phyloP scores from a whole-genome alignment of 2,797 vertebrate species.

The Vultur gryphus region DNA sequence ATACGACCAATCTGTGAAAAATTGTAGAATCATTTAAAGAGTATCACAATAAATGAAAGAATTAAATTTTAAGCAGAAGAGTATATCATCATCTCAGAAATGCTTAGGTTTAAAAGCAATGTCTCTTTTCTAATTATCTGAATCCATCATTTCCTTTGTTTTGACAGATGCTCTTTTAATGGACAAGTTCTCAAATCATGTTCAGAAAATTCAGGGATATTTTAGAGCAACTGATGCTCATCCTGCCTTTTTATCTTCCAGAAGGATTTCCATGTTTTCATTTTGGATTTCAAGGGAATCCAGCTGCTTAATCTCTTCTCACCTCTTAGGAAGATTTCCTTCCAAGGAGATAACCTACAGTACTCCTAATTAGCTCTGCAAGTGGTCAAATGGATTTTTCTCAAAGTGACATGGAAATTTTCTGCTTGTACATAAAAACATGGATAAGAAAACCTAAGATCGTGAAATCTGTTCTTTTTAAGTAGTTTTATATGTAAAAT shows the following conservation, averaged over 20 bases:
- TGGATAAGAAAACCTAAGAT: neutral
- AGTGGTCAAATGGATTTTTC: constrained; percentile 43
- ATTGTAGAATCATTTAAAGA: neutral
- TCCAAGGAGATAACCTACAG: constrained; percentile 51
- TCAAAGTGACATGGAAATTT: constrained; percentile 5
- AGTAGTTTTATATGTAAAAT: neutral
- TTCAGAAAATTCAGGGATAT: neutral
- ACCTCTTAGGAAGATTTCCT: constrained; percentile 63
- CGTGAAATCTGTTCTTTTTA: neutral
- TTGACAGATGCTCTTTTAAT: constrained; percentile 63
- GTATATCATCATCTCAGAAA: neutral
- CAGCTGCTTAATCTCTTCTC: constrained; percentile 72
- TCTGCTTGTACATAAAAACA: neutral
- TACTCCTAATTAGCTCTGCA: constrained; percentile 65
- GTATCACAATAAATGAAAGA: neutral
- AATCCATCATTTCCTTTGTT: constrained; percentile 51
- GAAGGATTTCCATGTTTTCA: constrained; percentile 67
- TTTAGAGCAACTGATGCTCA: neutral
- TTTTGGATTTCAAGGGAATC: constrained; percentile 65
- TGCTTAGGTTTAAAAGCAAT: neutral
- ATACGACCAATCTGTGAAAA: neutral
- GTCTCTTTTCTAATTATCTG: constrained; percentile 20
- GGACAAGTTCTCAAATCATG: constrained; percentile 1
- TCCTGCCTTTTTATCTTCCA: constrained; percentile 1
- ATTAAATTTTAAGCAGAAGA: neutral